phyloP scores from a whole-genome alignment of 1,140 invertebrate species.

The Paraescarpia echinospica region DNA sequence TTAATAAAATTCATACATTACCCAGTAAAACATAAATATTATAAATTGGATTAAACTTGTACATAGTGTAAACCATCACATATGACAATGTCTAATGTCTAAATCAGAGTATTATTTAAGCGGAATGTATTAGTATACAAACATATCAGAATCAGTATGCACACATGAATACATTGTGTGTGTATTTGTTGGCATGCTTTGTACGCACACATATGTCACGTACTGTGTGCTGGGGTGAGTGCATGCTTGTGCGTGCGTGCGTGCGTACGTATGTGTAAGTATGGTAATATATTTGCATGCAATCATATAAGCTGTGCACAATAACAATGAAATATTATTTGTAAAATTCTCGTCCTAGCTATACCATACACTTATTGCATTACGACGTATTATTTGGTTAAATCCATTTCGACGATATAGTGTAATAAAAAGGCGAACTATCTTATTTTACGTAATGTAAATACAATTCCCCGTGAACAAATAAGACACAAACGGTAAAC shows the following conservation, averaged over 20 bases:
- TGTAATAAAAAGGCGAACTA: neutral
- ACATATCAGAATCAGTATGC: neutral
- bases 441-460: neutral
- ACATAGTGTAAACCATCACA: neutral
- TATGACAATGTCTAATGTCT: neutral
- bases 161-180: neutral
- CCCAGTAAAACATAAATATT: neutral
- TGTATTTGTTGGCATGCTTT: no score
- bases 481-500: neutral
- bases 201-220: no score
- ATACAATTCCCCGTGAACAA: neutral
- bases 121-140: neutral
- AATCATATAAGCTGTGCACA: no score
- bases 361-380: no score
- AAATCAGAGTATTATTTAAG: neutral
- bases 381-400: no score
- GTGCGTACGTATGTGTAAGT: no score
- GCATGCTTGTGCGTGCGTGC: no score
- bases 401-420: no score
- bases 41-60: neutral
- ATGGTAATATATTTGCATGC: no score
- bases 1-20: neutral
- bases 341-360: no score
- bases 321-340: no score
- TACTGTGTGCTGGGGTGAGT: no score